phyloP scores from a whole-genome alignment of 2,113 vertebrate genomes.

The Sebastes schlegelii region DNA sequence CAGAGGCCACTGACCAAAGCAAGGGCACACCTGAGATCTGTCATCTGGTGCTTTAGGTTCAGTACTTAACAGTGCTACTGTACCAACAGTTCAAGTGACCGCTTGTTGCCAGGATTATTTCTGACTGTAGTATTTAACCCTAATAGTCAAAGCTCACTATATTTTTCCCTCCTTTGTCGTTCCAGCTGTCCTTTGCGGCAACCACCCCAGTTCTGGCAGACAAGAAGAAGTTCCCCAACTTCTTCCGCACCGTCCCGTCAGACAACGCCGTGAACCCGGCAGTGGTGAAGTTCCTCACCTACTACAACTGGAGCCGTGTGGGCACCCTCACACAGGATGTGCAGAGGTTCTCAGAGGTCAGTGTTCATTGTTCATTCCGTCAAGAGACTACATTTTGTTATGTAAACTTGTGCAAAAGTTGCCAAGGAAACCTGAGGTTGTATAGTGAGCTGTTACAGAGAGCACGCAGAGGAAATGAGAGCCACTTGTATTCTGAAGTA shows the following conservation, averaged over 20 bases:
- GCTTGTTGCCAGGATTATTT: neutral
- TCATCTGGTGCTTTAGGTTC: neutral
- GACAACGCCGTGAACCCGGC: conserved; percentile 99
- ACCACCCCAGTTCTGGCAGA: conserved; percentile 97
- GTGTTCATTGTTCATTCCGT: conserved; percentile 18
- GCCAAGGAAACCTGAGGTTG: neutral
- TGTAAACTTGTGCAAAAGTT: neutral
- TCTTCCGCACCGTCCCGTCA: conserved; percentile 98
- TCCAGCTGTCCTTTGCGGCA: conserved; percentile 96
- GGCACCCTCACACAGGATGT: conserved; percentile 98
- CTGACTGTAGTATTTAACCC: neutral
- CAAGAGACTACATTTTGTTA: neutral
- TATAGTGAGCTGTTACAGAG: neutral
- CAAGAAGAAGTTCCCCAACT: conserved; percentile 99
- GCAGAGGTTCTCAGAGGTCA: conserved; percentile 98
- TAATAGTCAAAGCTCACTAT: conserved; percentile 3
- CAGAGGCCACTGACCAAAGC: conserved; percentile 1
- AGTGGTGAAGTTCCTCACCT: conserved; percentile 95
- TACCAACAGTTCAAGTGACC: conserved; percentile 3
- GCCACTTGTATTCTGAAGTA: neutral
- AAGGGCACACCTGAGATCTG: conserved; percentile 12
- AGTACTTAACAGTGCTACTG: neutral
- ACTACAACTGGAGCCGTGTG: conserved; percentile 95
- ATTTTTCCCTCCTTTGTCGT: conserved; percentile 58
- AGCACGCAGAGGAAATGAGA: neutral